Evolutionary conservation across 2,113 vertebrate genomes (phyloP), one percentile per base, ranked within the genome.

Genomic region (Myodes glareolus): DNA sequence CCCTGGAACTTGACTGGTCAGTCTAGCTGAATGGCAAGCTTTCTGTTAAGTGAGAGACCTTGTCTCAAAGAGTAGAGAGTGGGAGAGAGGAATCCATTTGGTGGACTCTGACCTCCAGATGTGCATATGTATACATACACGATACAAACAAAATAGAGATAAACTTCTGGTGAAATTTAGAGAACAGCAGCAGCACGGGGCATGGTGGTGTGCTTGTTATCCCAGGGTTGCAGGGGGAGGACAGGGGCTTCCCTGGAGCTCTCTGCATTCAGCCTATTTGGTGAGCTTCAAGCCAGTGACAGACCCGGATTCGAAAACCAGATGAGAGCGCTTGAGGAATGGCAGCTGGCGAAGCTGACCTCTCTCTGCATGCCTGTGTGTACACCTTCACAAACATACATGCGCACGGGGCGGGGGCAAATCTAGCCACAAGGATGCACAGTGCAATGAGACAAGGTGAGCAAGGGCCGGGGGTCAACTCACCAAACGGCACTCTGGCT

Each of bases 401-500:
- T n/a, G n/a, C n/a, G n/a, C n/a, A n/a, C n/a, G n/a, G n/a, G n/a
- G n/a, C n/a, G n/a, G n/a, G n/a, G n/a, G n/a, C 16, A 50, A 47
- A 58, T 27, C 9, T 8, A 67, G 45, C 16, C 50, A 12, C 12
- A 27, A 68, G 19, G n/a, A 55, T 23, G 36, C 33, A 31, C 36
- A 7, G 89, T 65, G 58, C 9, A 12, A 25, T 5, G 16, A 73
- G 42, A 33, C 47, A 55, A 10, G 47, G 47, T 39, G 17, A 23
- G 23, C 6, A 7, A 19, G 45, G 23, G 2, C 16, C 7, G 0
- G 45, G 47, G 88, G 25, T 0, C 0, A 0, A 2, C 97, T 98
- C 97, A 98, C 98, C 98, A 90, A 63, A 98, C 50, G 63, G 97
- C 96, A 39, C 98, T 98, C 45, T 84, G 97, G 84, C 91, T 36